Conservation (phyloP, 1,140 invertebrate species). For the Cydia strobilella region DNA sequence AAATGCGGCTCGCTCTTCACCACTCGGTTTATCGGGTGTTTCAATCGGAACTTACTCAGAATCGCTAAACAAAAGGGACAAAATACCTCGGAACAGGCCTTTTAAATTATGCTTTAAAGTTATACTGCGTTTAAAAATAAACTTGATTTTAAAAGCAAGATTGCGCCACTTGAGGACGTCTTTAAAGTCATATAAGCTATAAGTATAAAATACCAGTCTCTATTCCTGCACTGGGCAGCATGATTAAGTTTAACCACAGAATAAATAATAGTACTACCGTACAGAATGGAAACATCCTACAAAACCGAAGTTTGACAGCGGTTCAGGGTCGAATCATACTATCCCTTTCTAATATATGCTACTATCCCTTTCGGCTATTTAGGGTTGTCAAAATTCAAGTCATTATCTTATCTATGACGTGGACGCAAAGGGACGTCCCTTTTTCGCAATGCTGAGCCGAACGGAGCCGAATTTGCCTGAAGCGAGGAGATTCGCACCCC, state of each 20-base stretch:
- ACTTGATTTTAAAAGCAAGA: neutral
- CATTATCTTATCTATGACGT: no score
- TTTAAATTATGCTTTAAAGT: neutral
- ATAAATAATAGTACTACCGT: no score
- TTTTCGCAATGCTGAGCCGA: no score
- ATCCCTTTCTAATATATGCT: no score
- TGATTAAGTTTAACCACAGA: constrained; percentile 29
- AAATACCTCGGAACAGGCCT: constrained; percentile 5
- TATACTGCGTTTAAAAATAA: neutral
- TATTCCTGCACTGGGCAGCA: neutral
- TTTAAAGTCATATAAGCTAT: neutral
- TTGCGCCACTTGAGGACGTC: neutral
- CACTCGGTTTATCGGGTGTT: constrained; percentile 24
- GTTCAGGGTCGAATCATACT: no score
- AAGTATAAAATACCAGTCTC: neutral
- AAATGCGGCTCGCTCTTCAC: constrained; percentile 11
- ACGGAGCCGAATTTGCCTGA: no score
- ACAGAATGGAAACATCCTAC: no score
- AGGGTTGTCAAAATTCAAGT: no score
- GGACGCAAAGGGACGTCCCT: no score
- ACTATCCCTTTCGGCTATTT: no score
- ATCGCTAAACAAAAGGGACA: constrained; percentile 23
- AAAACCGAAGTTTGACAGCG: no score
- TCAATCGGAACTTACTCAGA: constrained; percentile 16
- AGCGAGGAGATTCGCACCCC: no score